A percentile compares a stretch with the other conserved stretches of the same genome.
Evolutionary conservation across 2,113 vertebrate species (phyloP).

Genomic region (Petrocephalus zakoni): DNA sequence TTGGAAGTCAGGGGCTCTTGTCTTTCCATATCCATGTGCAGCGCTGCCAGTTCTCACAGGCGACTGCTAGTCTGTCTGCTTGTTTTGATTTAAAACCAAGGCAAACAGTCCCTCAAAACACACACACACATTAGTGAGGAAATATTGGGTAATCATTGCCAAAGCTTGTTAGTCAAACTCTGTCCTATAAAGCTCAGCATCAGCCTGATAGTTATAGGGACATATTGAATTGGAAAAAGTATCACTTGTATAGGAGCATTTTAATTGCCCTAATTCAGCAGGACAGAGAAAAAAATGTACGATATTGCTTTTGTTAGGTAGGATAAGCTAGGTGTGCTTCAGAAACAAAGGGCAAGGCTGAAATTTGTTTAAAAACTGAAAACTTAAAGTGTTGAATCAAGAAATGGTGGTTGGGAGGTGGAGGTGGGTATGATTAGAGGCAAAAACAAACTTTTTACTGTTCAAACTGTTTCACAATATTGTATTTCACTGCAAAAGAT

Average conservation of each 20-base stretch:
- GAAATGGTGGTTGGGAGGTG: background rate
- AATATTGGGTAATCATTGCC: slow-evolving; percentile 42
- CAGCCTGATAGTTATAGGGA: slow-evolving; percentile 37
- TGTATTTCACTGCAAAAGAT: background rate
- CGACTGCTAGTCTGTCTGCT: slow-evolving; percentile 28
- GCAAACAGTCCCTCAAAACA: slow-evolving; percentile 23
- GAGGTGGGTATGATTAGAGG: background rate
- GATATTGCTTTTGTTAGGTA: slow-evolving; percentile 29
- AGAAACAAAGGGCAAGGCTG: slow-evolving; percentile 28
- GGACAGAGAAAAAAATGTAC: slow-evolving; percentile 24
- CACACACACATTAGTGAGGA: slow-evolving; percentile 32
- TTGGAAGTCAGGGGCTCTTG: slow-evolving; percentile 21
- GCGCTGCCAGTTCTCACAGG: slow-evolving; percentile 33
- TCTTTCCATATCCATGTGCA: slow-evolving; percentile 27
- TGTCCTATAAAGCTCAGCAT: slow-evolving; percentile 23
- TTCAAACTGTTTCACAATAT: no score
- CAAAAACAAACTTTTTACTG: background rate
- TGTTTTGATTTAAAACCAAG: slow-evolving; percentile 51
- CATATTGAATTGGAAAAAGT: slow-evolving; percentile 41
- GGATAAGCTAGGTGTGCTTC: slow-evolving; percentile 34
- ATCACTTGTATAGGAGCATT: slow-evolving; percentile 20
- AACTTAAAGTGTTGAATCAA: slow-evolving; percentile 20
- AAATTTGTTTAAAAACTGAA: slow-evolving; percentile 22
- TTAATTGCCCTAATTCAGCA: slow-evolving; percentile 22
- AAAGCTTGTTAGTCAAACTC: slow-evolving; percentile 40